Evolutionary conservation across 2,797 vertebrate species (phyloP), one percentile per base, ranked within the genome.

Genomic region (Tenualosa thibaudeaui): DNA sequence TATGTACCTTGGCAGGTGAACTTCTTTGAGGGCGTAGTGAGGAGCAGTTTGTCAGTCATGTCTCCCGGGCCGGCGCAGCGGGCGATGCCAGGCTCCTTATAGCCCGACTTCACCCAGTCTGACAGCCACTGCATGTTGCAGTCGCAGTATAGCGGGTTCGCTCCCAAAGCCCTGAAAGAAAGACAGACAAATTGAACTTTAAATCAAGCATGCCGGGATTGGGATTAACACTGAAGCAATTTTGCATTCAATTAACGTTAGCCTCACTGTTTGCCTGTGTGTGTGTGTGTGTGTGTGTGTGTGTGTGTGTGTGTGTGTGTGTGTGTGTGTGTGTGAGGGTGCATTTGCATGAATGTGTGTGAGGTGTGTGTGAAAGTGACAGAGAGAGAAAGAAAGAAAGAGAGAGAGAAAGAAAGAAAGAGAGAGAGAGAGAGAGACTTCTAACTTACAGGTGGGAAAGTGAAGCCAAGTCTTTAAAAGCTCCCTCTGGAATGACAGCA

Each of bases 51-150:
- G 92, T 99, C 98, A 0, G 96, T 97, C 98, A 99, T 98, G 91
- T 99, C 98, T 50, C 97, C 96, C 0, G 98, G 98, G 49, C 98
- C 97, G 0, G 97, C 92, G 49, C 98, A 99, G 50, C 98, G 97
- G 58, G 98, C 98, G 31, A 99, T 99, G 84, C 98, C 98, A 0
- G 98, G 98, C 86, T 99, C 98, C 90, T 99, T 99, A 91, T 99
- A 99, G 82, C 98, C 97, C 0, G 97, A 98, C 92, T 99, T 99
- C 53, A 99, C 98, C 98, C 98, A 99, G 88, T 99, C 98, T 3
- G 98, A 99, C 1, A 99, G 91, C 98, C 98, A 99, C 92, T 98
- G 97, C 97, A 99, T 97, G 92, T 98, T 96, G 91, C 98, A 99
- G 91, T 99, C 98, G 89, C 98, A 99, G 91, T 99, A 94, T 88